Percentiles rank a stretch among this genome's conserved stretches.
These are phyloP conservation scores for Sitodiplosis mosellana DNA, from an alignment of 1,140 invertebrate species.

Conservation along the genomic window DNA sequence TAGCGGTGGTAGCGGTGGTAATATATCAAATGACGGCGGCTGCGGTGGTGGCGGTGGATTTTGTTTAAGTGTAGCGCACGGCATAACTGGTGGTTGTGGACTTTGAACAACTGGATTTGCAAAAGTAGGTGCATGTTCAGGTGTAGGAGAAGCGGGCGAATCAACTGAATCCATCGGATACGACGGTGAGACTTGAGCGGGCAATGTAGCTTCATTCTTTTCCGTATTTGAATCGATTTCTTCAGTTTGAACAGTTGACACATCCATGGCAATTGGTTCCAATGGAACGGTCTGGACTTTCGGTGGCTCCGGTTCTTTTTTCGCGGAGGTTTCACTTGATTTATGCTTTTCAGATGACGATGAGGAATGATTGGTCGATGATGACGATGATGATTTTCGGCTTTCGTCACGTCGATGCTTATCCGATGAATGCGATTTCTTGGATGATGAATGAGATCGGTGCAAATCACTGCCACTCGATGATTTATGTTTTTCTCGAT, in stretches of 20 bases:
- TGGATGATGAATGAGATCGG: background rate
- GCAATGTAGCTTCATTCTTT: background rate
- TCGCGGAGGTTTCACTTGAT: background rate
- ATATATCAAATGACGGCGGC: conserved; percentile 14
- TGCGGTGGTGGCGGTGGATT: conserved; percentile 19
- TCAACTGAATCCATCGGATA: conserved; percentile 3
- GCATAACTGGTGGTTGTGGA: background rate
- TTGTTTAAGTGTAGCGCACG: background rate
- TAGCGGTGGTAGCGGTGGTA: conserved; percentile 17
- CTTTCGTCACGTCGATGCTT: conserved; percentile 1
- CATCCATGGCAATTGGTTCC: background rate
- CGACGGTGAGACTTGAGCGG: conserved; percentile 4
- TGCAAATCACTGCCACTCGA: background rate
- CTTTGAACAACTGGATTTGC: background rate
- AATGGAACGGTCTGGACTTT: background rate
- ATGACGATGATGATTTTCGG: background rate
- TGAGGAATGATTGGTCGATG: conserved; percentile 4
- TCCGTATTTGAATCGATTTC: background rate
- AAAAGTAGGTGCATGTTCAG: no score
- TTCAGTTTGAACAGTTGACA: background rate
- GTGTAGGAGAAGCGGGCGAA: background rate
- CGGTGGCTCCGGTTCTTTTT: background rate
- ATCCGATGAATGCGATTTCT: background rate
- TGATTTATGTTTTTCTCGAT: background rate
- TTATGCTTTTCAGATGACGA: background rate